A percentile compares a stretch with the other conserved stretches of the same genome.
phyloP scores from a whole-genome alignment of 2,888 invertebrate species.

The Iselma pallidipennis region DNA sequence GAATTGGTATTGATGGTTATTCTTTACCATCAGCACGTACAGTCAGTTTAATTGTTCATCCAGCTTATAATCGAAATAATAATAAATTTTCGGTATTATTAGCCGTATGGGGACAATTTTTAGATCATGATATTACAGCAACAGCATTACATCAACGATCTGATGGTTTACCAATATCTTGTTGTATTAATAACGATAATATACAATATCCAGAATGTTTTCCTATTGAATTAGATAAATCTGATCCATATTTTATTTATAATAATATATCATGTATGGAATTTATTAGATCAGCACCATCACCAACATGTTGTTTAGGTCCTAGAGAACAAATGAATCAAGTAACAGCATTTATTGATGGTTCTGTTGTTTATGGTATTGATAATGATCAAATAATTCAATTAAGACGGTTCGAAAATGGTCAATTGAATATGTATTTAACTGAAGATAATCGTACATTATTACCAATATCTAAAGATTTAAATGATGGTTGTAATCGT shows the following conservation, averaged over 20 bases:
- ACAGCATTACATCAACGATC: constrained; percentile 76
- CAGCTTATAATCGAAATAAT: constrained; percentile 74
- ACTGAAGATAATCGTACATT: constrained; percentile 68
- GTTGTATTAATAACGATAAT: constrained; percentile 61
- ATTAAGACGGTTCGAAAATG: constrained; percentile 61
- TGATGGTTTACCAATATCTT: constrained; percentile 73
- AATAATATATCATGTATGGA: constrained; percentile 80
- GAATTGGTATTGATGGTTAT: constrained; percentile 60
- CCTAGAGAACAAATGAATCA: constrained; percentile 85
- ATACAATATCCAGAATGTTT: constrained; percentile 76
- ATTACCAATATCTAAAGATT: constrained; percentile 71
- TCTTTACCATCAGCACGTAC: constrained; percentile 74
- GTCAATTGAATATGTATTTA: constrained; percentile 67
- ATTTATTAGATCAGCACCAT: constrained; percentile 81
- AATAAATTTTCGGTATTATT: constrained; percentile 80
- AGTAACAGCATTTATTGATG: constrained; percentile 81
- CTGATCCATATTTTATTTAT: constrained; percentile 67
- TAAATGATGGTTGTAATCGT: constrained; percentile 78
- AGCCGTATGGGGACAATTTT: constrained; percentile 87
- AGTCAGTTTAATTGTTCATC: constrained; percentile 74
- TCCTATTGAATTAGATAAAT: constrained; percentile 68
- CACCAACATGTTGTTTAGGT: constrained; percentile 76
- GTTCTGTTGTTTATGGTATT: constrained; percentile 79
- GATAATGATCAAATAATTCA: constrained; percentile 57
- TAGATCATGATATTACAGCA: constrained; percentile 86